These are phyloP conservation scores for Tinamus major DNA, from an alignment of 2,797 vertebrate genomes.

Conservation along the genomic window DNA sequence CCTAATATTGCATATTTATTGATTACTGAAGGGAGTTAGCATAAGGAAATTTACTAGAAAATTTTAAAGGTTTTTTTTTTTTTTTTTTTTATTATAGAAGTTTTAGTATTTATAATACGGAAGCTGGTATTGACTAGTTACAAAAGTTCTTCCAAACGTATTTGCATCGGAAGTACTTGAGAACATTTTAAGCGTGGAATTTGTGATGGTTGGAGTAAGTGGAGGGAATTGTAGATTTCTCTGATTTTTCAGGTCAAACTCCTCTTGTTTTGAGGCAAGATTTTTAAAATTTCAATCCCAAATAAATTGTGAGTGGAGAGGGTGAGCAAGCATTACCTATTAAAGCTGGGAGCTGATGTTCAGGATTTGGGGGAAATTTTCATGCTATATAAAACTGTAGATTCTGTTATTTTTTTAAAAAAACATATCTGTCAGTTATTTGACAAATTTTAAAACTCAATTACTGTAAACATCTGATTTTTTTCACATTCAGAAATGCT, in stretches of 20 bases:
- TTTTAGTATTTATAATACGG: neutral
- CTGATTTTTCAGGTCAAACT: neutral
- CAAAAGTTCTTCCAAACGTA: neutral
- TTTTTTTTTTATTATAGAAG: neutral
- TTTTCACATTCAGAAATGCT: neutral
- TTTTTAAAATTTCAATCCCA: neutral
- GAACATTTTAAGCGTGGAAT: neutral
- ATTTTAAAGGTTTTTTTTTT: neutral
- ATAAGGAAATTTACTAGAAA: neutral
- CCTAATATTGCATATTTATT: neutral
- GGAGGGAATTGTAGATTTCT: neutral
- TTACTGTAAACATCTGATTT: neutral
- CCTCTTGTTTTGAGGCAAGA: neutral
- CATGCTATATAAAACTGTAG: neutral
- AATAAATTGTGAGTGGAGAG: neutral
- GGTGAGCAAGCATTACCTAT: neutral
- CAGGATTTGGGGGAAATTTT: neutral
- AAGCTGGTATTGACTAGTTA: neutral
- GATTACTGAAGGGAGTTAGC: neutral
- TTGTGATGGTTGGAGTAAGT: neutral
- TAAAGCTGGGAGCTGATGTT: neutral
- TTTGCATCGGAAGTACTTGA: neutral
- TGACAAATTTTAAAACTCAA: neutral
- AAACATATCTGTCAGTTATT: neutral
- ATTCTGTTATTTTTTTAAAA: too few relatives aligned